Base-by-base conservation (phyloP, 2,113 vertebrate genomes). In the Alectura lathami region DNA sequence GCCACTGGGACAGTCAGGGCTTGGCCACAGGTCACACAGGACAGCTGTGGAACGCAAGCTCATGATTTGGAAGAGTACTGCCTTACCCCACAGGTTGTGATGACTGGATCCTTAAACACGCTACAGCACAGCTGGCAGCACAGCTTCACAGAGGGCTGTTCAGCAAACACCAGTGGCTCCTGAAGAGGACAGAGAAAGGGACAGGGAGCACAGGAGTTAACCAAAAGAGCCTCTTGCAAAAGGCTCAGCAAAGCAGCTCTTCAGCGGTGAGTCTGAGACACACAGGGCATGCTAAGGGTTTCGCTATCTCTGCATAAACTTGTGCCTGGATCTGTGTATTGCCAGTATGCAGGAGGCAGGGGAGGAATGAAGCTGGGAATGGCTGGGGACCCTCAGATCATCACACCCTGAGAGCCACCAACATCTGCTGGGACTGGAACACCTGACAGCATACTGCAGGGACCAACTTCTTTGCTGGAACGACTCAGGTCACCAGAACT, bases 51-150 rank as follows among this genome's bases (percentile, higher is more conserved):
- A 82, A 83, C 34, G 38, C 82, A 42, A 0, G 0, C 26, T 48
- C 11, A 3, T 15, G 22, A 34, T 15, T 3, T 73, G 86, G 51
- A 73, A 42, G 62, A 69, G 59, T 1, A 27, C 11, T 30, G 88
- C 94, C 99, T 98, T 95, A 99, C 99, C 98, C 99, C 99, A 83
- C 99, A 99, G 11, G 99, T 99, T 73, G 99, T 99, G 98, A 99
- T 99, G 96, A 99, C 99, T 0, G 99, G 99, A 96, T 99, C 99
- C 97, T 99, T 99, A 94, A 99, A 99, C 54, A 99, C 99, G 1
- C 98, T 98, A 90, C 99, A 99, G 97, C 99, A 99, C 66, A 99
- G 98, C 94, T 99, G 99, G 93, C 99, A 99, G 96, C 99, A 99
- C 68, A 99, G 98, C 94, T 99, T 99, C 47, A 99, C 99, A 0